Evolutionary conservation across 2,797 vertebrate species (phyloP).

Genomic region (Hyperoplus immaculatus): DNA sequence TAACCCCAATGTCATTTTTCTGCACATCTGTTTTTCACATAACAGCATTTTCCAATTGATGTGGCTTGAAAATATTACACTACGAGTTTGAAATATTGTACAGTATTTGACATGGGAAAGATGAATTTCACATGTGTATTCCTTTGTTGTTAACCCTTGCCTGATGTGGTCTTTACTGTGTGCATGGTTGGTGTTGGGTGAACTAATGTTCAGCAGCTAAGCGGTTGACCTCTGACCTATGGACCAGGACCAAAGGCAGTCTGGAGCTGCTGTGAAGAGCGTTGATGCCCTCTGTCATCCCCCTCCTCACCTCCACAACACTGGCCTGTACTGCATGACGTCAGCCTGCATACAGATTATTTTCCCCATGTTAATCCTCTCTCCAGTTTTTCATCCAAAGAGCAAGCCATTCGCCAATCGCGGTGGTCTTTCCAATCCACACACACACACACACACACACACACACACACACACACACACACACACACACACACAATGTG

Average conservation of each 20-base stretch:
- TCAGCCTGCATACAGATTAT: constrained; percentile 77
- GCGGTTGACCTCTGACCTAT: not conserved
- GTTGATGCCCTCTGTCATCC: constrained; percentile 36
- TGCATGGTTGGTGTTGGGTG: not conserved
- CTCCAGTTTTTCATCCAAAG: constrained; percentile 76
- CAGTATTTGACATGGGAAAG: not conserved
- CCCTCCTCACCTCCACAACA: constrained; percentile 53
- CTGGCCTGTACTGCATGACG: constrained; percentile 65
- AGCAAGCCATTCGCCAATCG: constrained; percentile 49
- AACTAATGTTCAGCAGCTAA: not conserved
- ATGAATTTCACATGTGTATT: not conserved
- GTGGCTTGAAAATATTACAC: no score
- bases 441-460: not conserved
- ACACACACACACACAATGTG: constrained; percentile 41
- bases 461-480: not conserved
- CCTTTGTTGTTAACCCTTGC: not conserved
- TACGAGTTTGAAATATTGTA: not conserved
- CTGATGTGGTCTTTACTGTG: not conserved
- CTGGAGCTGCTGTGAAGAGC: constrained; percentile 8
- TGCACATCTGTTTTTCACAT: not conserved
- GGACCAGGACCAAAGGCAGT: constrained; percentile 34
- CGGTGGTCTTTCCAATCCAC: not conserved
- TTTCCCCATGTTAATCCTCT: constrained; percentile 78
- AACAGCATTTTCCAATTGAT: not conserved
- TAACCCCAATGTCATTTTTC: no score